Base-by-base conservation (phyloP, 2,888 invertebrate genomes). In the Sinhomidia bicolor region DNA sequence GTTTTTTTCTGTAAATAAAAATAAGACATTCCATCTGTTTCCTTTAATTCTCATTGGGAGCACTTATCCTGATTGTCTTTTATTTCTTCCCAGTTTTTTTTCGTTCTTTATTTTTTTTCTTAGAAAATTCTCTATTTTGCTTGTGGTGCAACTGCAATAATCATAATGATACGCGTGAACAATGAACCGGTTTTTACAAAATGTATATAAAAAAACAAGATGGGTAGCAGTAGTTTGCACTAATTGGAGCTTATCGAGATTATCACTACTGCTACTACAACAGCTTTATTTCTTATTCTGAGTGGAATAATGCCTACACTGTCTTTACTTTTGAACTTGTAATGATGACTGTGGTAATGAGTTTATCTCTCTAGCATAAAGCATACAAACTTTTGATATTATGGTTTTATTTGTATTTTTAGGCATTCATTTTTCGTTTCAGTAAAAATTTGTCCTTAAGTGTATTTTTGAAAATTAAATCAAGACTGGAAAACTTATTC, bases 211-310 rank as follows among this genome's bases (percentile, higher is more conserved):
- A n/a, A 80, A 80, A 85, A 62, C 76, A 85, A 71, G 74, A 81
- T 87, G 65, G 88, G 84, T 71, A 83, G 83, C 54, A 60, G 76
- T 36, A 71, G 87, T 88, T 83, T 71, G 82, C 76, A 47, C 88
- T 88, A 88, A 88, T 88, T 88, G 88, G 88, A 84, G 83, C 88
- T 88, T 88, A 88, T 88, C 88, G 88, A 84, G 88, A 88, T 88
- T 88, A 88, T 76, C 44, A 84, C 60, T 84, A 51, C 79, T 65
- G 44, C 79, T 79, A 36, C 57, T 23, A 41, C 47, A n/a, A 26
- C 74, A 26, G 26, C 74, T 47, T 74, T 65, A 65, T 65, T 74
- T 26, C 26, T 7, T 17, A 54, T 4, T 4, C 54, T 17, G 36
- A 36, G 7, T 12, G 2, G 10, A n/a, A 1, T 57, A 17, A 1